phyloP scores from a whole-genome alignment of 2,888 invertebrate genomes.

The Bhutanitis thaidina region DNA sequence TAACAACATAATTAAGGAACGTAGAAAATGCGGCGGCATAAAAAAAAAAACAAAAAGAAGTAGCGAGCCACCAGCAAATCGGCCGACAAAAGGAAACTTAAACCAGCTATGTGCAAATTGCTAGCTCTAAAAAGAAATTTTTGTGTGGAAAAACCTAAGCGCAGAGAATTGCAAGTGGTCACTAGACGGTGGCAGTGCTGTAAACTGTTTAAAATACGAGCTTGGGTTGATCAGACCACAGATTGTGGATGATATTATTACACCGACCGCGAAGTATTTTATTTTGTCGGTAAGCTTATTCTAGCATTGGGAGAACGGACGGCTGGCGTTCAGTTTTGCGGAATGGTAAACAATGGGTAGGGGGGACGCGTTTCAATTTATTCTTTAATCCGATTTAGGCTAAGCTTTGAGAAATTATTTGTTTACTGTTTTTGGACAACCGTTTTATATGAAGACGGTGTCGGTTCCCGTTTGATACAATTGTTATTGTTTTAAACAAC shows the following conservation, averaged over 20 bases:
- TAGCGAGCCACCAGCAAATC: constrained; percentile 60
- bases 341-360: constrained; percentile 12
- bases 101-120: constrained; percentile 61
- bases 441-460: too few species aligned
- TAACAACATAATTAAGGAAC: constrained; percentile 24
- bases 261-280: constrained; percentile 27
- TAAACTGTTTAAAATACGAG: constrained; percentile 69
- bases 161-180: constrained; percentile 26
- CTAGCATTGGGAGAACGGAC: constrained; percentile 7
- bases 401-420: not conserved
- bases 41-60: too few species aligned
- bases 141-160: constrained; percentile 44
- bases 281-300: constrained; percentile 11
- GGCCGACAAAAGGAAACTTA: constrained; percentile 60
- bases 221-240: constrained; percentile 45
- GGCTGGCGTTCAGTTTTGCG: constrained; percentile 5
- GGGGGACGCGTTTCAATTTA: constrained; percentile 16
- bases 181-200: constrained; percentile 50
- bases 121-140: constrained; percentile 46
- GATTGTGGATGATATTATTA: constrained; percentile 52
- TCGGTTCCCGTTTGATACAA: too few species aligned
- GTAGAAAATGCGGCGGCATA: constrained; percentile 16
- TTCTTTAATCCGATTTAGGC: constrained; percentile 12
- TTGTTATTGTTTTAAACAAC: too few species aligned
- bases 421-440: not conserved